Conservation (phyloP, 2,888 invertebrate species). For the Amiota communis region DNA sequence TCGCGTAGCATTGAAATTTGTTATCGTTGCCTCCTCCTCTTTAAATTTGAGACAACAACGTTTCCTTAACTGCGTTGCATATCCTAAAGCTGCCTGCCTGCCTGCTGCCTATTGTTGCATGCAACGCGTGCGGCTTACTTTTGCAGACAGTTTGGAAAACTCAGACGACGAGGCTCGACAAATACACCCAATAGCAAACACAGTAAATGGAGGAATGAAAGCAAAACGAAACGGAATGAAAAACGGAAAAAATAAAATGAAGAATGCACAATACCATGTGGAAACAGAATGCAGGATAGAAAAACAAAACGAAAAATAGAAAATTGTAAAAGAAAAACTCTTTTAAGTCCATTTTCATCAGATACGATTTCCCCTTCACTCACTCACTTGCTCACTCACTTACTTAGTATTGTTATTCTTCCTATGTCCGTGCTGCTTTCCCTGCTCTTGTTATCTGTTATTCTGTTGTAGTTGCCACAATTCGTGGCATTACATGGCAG, state of each 20-base stretch:
- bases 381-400: constrained; percentile 36
- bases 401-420: constrained; percentile 12
- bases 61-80: constrained; percentile 14
- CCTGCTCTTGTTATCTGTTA: constrained; percentile 39
- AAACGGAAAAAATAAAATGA: constrained; percentile 26
- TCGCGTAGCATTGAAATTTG: background rate
- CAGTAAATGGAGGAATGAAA: constrained; percentile 33
- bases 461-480: constrained; percentile 54
- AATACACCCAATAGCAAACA: constrained; percentile 23
- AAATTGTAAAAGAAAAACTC: constrained; percentile 59
- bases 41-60: constrained; percentile 1
- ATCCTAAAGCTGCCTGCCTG: background rate
- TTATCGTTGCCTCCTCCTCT: background rate
- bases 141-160: constrained; percentile 1
- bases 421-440: too few species aligned
- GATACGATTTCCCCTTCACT: constrained; percentile 52
- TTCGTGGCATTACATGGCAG: constrained; percentile 56
- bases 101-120: background rate
- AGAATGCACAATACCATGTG: constrained; percentile 5
- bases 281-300: constrained; percentile 45
- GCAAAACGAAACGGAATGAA: constrained; percentile 2
- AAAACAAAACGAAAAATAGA: background rate
- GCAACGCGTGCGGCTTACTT: constrained; percentile 10
- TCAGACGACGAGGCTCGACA: background rate
- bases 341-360: constrained; percentile 66